Conservation (phyloP, 2,797 vertebrate species). For the Gymnothorax reevesii region DNA sequence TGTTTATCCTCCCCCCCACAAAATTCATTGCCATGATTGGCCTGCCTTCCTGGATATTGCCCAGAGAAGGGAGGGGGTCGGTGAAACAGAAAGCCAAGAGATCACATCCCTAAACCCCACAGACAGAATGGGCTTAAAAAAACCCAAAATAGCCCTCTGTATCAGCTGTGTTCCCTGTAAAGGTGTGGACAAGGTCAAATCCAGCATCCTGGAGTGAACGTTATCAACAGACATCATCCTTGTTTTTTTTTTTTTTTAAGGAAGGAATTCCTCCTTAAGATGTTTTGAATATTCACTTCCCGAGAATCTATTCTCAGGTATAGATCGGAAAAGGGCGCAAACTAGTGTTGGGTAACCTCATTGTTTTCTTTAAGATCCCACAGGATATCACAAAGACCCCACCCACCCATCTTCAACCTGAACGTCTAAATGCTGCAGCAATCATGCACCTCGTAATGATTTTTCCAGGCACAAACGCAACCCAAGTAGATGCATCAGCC, state of each 20-base stretch:
- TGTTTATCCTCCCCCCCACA: conserved; percentile 24
- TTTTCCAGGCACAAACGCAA: not conserved
- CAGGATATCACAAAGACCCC: conserved; percentile 20
- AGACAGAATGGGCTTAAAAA: conserved; percentile 41
- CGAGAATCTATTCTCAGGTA: conserved; percentile 30
- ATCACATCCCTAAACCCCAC: conserved; percentile 22
- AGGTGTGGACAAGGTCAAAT: conserved; percentile 50
- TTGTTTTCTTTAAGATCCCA: conserved; percentile 19
- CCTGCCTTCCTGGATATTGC: conserved; percentile 30
- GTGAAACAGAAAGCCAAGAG: conserved; percentile 19
- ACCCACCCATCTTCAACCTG: conserved; percentile 7
- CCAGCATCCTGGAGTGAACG: conserved; percentile 44
- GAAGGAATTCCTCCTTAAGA: conserved; percentile 54
- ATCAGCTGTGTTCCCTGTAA: conserved; percentile 30
- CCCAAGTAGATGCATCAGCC: not conserved
- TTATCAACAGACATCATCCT: conserved; percentile 32
- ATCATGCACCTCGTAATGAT: not conserved
- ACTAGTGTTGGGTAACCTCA: not conserved
- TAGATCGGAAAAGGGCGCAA: conserved; percentile 24
- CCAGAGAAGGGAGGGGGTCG: conserved; percentile 20
- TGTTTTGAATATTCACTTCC: conserved; percentile 51
- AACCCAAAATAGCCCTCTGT: conserved; percentile 16
- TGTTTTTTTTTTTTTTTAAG: conserved; percentile 36
- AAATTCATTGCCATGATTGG: conserved; percentile 20
- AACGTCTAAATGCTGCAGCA: not conserved